Base-by-base conservation (phyloP, 2,888 invertebrate genomes). In the Diarsia dahlii region DNA sequence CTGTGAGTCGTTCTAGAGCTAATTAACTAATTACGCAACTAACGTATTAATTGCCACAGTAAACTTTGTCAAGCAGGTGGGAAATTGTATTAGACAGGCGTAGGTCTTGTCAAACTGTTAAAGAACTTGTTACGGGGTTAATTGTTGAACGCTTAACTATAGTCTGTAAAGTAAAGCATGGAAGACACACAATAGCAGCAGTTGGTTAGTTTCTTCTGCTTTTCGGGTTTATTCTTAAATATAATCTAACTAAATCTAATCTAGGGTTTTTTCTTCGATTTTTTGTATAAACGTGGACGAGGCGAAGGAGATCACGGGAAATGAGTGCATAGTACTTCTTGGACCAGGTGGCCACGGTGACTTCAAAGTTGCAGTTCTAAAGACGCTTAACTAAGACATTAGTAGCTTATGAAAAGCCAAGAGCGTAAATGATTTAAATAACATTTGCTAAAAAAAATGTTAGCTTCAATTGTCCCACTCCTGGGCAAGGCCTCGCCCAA, bases 1-100 rank as follows among this genome's bases (percentile, higher is more conserved):
- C 68, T 66, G 39, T 56, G 73, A 52, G 23, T 58, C 56, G 63
- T 82, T 82, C 74, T 74, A 68, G 66, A 72, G 66, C 71, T 81
- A 82, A 81, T 82, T 82, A 74, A 78, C 78, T 81, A 82, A 81
- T 78, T 64, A 78, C 82, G 60, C 45, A 68, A 64, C 74, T 74
- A 73, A 78, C 67, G 56, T 74, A 81, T 63, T 74, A 81, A 74
- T 74, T 82, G 67, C 10, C 10, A n/a, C 56, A 54, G 39, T 74
- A 65, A 78, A 81, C 60, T 68, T 82, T 68, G 74, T 68, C 67
- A 78, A 69, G 68, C 60, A 82, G 62, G 70, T 74, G 70, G 50
- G 20, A 67, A 67, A 62, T 62, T 64, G 54, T 74, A 52, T 63
- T 74, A 74, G 56, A 58, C 34, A 28, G 48, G 8, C 48, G 20